Conservation (phyloP, 1,140 invertebrate species). For the Zophobas atratus region DNA sequence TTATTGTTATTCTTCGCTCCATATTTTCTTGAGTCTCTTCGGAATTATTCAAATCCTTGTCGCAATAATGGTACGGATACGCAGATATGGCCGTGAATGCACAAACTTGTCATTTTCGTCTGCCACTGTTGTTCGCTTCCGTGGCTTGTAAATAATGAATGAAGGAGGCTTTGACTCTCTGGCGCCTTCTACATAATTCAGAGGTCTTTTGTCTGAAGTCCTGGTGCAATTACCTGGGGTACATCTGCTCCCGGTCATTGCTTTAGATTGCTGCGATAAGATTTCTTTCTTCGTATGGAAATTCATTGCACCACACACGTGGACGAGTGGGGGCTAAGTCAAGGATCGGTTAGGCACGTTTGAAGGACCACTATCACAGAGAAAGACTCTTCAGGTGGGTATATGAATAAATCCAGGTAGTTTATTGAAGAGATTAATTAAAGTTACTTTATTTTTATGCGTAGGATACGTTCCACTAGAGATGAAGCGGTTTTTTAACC, state of each 20-base stretch:
- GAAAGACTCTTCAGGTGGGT: neutral
- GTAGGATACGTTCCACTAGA: too few relatives aligned
- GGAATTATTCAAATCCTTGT: conserved; percentile 34
- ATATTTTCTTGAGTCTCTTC: conserved; percentile 4
- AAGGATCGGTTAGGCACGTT: too few relatives aligned
- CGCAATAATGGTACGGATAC: conserved; percentile 23
- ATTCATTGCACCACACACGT: neutral
- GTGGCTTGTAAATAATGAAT: conserved; percentile 50
- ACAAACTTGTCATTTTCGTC: conserved; percentile 28
- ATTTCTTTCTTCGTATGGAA: conserved; percentile 27
- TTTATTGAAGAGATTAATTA: too few relatives aligned
- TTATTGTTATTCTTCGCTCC: conserved; percentile 17
- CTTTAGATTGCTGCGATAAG: conserved; percentile 45
- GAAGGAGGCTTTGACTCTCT: conserved; percentile 48
- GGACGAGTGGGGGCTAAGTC: neutral
- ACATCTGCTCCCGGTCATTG: conserved; percentile 48
- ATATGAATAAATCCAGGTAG: too few relatives aligned
- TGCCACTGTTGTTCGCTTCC: conserved; percentile 42
- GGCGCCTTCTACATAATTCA: conserved; percentile 54
- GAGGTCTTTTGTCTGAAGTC: conserved; percentile 51
- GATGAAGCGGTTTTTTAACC: too few relatives aligned
- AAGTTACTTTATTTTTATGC: too few relatives aligned
- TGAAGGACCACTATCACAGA: too few relatives aligned
- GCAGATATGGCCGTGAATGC: conserved; percentile 29
- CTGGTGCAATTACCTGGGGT: conserved; percentile 52